Evolutionary conservation across 1,140 invertebrate genomes (phyloP), one percentile per base, ranked within the genome.

Genomic region (Drosophila melanica): DNA sequence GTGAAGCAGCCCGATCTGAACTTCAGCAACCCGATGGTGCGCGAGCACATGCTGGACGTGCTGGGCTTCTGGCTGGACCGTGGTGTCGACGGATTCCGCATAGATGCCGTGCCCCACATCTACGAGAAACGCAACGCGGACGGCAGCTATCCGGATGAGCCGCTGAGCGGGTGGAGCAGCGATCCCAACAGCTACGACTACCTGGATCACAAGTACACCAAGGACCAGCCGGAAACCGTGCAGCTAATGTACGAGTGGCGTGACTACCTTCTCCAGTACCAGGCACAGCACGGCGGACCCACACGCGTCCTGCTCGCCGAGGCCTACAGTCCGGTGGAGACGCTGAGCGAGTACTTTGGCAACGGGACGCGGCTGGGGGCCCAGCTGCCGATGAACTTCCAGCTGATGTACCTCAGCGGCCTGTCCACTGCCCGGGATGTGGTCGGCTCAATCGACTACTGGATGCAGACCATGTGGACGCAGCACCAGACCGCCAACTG

Each of bases 21-120:
- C 92, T 95, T 95, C 67, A 92, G 93, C 16, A 94, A 94, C 90
- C 91, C 93, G 5, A 79, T 85, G 44, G 94, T 97, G 2, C 91
- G 93, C 2, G 79, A 94, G 70, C 95, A 95, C 79, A 94, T 97
- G 93, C 73, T 90, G 93, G 93, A 95, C 57, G 93, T 96, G 12
- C 78, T 97, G 1, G 90, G 92, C 20, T 97, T 96, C 79, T 97
- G 96, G 96, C 76, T 97, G 12, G 93, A 95, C 18, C 94, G 93
- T 79, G 96, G 95, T 1, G 95, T 97, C 0, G 95, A 95, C 91
- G 96, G 96, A 10, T 97, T 97, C 79, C 93, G 95, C 51, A 93
- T 97, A 16, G 94, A 94, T 75, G 94, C 94, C 11, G 93, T 95
- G 1, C 93, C 94, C 1, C 93, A 93, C 86, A 89, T 96, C 9